Conservation (phyloP, 2,888 invertebrate genomes). For the Ormyrus pomaceus region DNA sequence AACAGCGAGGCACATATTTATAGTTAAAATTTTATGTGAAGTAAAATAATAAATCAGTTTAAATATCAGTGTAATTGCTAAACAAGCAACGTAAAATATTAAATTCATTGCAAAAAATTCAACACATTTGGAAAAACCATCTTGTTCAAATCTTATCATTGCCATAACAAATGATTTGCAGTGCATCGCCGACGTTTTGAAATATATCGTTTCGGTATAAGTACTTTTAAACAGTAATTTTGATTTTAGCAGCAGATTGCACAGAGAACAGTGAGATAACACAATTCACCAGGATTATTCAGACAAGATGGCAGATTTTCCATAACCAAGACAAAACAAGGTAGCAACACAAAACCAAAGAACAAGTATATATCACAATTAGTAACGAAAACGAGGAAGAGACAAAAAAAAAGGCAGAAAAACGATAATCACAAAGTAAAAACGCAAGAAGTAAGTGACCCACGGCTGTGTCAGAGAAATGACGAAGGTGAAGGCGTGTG, state of each 20-base stretch:
- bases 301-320: conserved; percentile 45
- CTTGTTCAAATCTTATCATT: conserved; percentile 30
- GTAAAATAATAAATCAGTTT: too few relatives aligned
- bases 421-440: conserved; percentile 30
- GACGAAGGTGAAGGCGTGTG: conserved; percentile 12
- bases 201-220: too few relatives aligned
- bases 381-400: conserved; percentile 1
- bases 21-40: too few relatives aligned
- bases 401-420: conserved; percentile 14
- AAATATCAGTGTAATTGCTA: too few relatives aligned
- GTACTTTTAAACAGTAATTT: too few relatives aligned
- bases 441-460: conserved; percentile 4
- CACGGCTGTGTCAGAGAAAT: conserved; percentile 21
- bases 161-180: too few relatives aligned
- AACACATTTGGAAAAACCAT: conserved; percentile 14
- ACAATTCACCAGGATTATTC: conserved; percentile 25
- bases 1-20: too few relatives aligned
- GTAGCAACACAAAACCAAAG: conserved; percentile 31
- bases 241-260: too few relatives aligned
- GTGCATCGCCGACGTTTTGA: too few relatives aligned
- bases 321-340: conserved; percentile 43
- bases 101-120: neutral
- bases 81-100: neutral
- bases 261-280: conserved; percentile 15
- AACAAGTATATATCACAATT: conserved; percentile 23